Conservation (phyloP, 2,797 vertebrate species). For the Tolypeutes matacus region DNA sequence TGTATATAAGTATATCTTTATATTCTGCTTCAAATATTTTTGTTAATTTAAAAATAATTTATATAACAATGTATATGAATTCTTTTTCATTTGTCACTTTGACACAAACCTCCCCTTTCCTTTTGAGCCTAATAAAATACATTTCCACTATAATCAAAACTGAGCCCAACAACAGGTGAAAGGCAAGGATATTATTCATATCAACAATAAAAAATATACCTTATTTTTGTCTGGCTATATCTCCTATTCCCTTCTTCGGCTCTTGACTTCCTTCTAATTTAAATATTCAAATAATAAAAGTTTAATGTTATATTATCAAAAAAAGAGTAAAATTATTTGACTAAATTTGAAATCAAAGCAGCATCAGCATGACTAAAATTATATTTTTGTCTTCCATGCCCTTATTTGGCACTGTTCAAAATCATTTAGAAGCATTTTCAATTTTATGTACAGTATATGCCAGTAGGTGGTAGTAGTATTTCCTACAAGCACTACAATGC, state of each 20-base stretch:
- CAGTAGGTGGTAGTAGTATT: constrained; percentile 84
- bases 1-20: constrained; percentile 14
- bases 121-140: neutral
- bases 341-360: constrained; percentile 52
- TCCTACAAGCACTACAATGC: constrained; percentile 72
- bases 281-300: neutral
- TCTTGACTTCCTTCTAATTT: neutral
- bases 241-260: neutral
- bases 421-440: constrained; percentile 62
- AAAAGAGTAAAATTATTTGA: neutral
- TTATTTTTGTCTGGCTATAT: constrained; percentile 27
- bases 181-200: neutral
- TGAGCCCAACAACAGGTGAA: constrained; percentile 55
- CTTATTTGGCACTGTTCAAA: constrained; percentile 48
- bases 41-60: constrained; percentile 10
- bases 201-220: neutral
- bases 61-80: neutral
- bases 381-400: neutral
- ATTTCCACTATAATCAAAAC: constrained; percentile 25
- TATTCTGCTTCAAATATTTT: constrained; percentile 14
- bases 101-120: neutral
- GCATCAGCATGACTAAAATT: neutral
- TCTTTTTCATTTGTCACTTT: neutral
- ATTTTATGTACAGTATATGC: constrained; percentile 66
- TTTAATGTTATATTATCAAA: constrained; percentile 36